Evolutionary conservation across 2,113 vertebrate genomes (phyloP).

Genomic region (Bubo blakistoni): DNA sequence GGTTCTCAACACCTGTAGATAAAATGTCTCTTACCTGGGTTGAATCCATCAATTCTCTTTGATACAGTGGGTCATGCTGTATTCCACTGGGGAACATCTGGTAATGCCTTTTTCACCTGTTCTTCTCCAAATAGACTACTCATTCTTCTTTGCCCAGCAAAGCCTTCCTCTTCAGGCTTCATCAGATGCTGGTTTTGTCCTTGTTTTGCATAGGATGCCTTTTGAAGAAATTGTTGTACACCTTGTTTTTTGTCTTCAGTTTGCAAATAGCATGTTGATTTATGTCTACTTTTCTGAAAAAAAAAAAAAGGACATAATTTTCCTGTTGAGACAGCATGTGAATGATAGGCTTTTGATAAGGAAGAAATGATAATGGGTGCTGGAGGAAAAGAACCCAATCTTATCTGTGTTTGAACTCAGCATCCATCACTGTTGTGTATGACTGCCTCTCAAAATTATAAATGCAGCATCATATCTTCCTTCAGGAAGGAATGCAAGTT

Average conservation of each 20-base stretch:
- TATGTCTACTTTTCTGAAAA: neutral
- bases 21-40: neutral
- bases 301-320: neutral
- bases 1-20: neutral
- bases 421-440: neutral
- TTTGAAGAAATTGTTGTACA: neutral
- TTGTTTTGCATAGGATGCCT: neutral
- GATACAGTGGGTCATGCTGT: neutral
- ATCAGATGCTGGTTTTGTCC: neutral
- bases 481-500: neutral
- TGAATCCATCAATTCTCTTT: neutral
- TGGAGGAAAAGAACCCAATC: neutral
- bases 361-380: neutral
- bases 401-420: neutral
- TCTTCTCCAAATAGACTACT: neutral
- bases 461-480: neutral
- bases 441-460: neutral
- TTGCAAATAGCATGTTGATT: neutral
- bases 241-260: neutral
- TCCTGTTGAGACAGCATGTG: neutral
- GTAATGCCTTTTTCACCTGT: neutral
- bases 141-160: neutral
- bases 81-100: neutral
- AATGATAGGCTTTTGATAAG: neutral
- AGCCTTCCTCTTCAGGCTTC: neutral